Conservation (phyloP, 2,888 invertebrate species). For the Lordiphosa fenestrarum region DNA sequence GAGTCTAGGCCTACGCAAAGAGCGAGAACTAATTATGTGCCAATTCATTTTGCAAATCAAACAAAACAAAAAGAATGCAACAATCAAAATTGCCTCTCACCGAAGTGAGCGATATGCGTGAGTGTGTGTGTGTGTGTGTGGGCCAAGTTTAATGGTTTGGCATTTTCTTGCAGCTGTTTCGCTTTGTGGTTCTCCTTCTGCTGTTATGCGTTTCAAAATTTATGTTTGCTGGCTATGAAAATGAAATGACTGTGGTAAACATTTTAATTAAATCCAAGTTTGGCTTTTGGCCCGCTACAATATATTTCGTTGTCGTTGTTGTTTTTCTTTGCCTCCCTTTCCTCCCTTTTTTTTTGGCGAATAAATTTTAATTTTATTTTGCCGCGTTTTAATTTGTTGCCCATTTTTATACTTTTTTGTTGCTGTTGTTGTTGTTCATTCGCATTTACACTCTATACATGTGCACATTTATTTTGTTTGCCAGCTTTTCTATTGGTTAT, state of each 20-base stretch:
- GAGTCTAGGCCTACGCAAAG: slow-evolving; percentile 40
- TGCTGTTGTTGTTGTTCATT: slow-evolving; percentile 35
- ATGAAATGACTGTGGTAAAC: slow-evolving; percentile 74
- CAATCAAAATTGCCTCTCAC: slow-evolving; percentile 62
- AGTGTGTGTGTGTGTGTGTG: slow-evolving; percentile 16
- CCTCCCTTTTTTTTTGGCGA: slow-evolving; percentile 42
- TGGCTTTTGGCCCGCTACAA: slow-evolving; percentile 74
- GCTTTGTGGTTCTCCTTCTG: slow-evolving; percentile 58
- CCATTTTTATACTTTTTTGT: slow-evolving; percentile 39
- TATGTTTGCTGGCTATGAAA: slow-evolving; percentile 74
- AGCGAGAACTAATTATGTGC: slow-evolving; percentile 71
- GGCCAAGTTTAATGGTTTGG: slow-evolving; percentile 67
- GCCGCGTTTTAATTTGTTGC: slow-evolving; percentile 74
- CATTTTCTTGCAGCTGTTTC: slow-evolving; percentile 74
- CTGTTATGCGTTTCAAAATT: slow-evolving; percentile 65
- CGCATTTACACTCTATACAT: slow-evolving; percentile 69
- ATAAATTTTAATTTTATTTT: slow-evolving; percentile 73
- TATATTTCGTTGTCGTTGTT: slow-evolving; percentile 62
- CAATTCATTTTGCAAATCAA: slow-evolving; percentile 50
- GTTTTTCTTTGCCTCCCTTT: slow-evolving; percentile 28
- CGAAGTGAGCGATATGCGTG: slow-evolving; percentile 14
- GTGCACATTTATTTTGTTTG: slow-evolving; percentile 69
- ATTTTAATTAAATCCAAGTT: slow-evolving; percentile 75
- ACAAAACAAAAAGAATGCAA: slow-evolving; percentile 47
- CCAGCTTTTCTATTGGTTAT: slow-evolving; percentile 63